phyloP scores from a whole-genome alignment of 2,888 invertebrate species.

The Diaperis boleti region DNA sequence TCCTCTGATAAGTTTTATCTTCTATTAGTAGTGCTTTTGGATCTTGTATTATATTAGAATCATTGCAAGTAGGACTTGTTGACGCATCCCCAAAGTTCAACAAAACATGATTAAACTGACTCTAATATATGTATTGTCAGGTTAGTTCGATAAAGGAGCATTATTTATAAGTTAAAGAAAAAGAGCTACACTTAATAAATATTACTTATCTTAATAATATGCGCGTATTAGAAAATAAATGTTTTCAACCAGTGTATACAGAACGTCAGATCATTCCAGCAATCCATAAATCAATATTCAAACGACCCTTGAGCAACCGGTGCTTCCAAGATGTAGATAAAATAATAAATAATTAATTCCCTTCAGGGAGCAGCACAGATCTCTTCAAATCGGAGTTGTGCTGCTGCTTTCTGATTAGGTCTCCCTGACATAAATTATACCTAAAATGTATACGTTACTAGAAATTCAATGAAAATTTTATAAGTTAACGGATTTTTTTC shows the following conservation, averaged over 20 bases:
- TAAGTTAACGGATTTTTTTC: background rate
- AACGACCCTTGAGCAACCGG: slow-evolving; percentile 4
- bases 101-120: no score
- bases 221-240: no score
- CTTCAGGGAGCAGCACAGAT: slow-evolving; percentile 3
- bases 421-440: background rate
- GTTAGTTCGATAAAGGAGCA: no score
- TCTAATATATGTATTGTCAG: no score
- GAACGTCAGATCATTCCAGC: slow-evolving; percentile 5
- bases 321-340: background rate
- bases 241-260: background rate
- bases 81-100: no score
- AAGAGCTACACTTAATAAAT: no score
- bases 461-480: background rate
- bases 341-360: slow-evolving; percentile 14
- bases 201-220: no score
- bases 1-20: no score
- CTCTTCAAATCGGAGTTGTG: background rate
- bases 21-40: no score
- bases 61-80: no score
- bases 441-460: background rate
- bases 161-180: no score
- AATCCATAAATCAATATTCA: slow-evolving; percentile 1
- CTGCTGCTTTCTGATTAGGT: background rate
- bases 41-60: no score